Conservation (phyloP, 2,888 invertebrate genomes). For the Nyleta sp. region DNA sequence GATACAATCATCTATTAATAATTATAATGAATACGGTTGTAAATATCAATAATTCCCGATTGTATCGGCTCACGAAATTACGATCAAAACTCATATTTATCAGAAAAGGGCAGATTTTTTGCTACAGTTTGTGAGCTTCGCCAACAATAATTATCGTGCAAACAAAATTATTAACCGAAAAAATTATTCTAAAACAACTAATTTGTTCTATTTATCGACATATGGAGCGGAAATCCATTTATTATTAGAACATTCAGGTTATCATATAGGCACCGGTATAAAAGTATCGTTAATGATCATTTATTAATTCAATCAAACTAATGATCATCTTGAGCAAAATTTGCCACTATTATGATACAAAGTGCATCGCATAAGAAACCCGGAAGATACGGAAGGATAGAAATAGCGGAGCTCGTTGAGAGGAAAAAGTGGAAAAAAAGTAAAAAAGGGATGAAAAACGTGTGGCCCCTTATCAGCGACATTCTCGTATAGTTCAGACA, state of each 20-base stretch:
- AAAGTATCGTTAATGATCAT: too few relatives aligned
- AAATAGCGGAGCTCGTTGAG: constrained; percentile 24
- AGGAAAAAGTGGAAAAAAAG: constrained; percentile 18
- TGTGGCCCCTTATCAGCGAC: constrained; percentile 61
- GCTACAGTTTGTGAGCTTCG: neutral
- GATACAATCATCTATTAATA: neutral
- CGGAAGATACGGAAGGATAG: constrained; percentile 40
- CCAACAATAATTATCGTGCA: neutral
- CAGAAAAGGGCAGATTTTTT: neutral
- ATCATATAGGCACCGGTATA: too few relatives aligned
- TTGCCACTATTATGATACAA: constrained; percentile 1
- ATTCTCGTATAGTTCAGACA: constrained; percentile 61
- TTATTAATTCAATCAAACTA: too few relatives aligned
- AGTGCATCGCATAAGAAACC: neutral
- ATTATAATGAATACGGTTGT: neutral
- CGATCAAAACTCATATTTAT: neutral
- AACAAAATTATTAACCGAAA: neutral
- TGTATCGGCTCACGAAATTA: neutral
- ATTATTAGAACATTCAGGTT: too few relatives aligned
- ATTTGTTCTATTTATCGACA: too few relatives aligned
- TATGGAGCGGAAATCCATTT: too few relatives aligned
- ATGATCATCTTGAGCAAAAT: neutral
- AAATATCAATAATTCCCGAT: neutral
- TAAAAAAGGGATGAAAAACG: constrained; percentile 36
- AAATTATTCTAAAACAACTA: neutral